Evolutionary conservation across 2,113 vertebrate species (phyloP).

Genomic region (Megaleporinus macrocephalus): DNA sequence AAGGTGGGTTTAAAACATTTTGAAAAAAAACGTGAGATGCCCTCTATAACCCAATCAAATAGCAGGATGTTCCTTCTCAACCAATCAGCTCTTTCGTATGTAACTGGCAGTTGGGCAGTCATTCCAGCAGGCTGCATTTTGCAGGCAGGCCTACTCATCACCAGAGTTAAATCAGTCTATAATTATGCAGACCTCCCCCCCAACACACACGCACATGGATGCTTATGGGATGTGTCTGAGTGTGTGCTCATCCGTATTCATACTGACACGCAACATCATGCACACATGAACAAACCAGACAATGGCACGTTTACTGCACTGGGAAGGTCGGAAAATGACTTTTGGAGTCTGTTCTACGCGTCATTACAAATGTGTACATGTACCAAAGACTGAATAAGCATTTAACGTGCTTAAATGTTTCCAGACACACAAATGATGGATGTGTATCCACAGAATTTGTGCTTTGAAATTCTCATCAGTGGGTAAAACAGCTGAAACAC

Average conservation of each 20-base stretch:
- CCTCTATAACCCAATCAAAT: not conserved
- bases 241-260: constrained; percentile 2
- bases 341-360: not conserved
- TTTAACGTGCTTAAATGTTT: not conserved
- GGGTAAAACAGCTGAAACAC: not conserved
- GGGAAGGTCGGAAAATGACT: constrained; percentile 11
- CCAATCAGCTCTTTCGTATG: not conserved
- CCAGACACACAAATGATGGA: not conserved
- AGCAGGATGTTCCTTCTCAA: not conserved
- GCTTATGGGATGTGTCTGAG: not conserved
- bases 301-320: too few relatives aligned
- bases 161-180: constrained; percentile 16
- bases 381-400: too few relatives aligned
- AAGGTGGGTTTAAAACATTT: not conserved
- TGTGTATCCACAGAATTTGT: not conserved
- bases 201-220: constrained; percentile 13
- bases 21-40: not conserved
- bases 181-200: constrained; percentile 15
- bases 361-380: not conserved
- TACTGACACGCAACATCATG: not conserved
- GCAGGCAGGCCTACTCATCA: constrained; percentile 14
- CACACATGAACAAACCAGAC: not conserved
- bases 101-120: not conserved
- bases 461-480: not conserved
- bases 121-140: not conserved